Percentiles rank a stretch among this genome's conserved stretches.
These are phyloP conservation scores for Narcine bancroftii DNA, from an alignment of 2,113 vertebrate genomes.

Conservation along the genomic window DNA sequence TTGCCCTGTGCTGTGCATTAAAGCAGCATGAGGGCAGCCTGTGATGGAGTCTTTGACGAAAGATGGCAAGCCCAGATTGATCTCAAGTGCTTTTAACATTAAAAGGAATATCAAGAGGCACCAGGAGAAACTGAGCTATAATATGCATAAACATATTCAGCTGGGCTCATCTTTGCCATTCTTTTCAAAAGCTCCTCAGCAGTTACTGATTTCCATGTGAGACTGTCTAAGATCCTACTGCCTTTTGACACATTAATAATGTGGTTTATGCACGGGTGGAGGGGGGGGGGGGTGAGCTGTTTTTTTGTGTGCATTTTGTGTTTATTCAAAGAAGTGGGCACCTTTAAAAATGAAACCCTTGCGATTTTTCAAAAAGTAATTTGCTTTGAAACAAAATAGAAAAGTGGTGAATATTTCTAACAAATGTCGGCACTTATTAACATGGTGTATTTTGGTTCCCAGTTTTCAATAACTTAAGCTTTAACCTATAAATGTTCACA, in stretches of 20 bases:
- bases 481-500: not conserved
- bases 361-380: slow-evolving; percentile 1
- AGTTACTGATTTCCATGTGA: not conserved
- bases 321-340: not conserved
- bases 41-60: not conserved
- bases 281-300: not conserved
- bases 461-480: not conserved
- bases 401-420: not conserved
- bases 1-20: not conserved
- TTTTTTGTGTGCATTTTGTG: not conserved
- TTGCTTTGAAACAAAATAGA: not conserved
- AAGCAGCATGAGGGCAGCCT: not conserved
- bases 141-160: not conserved
- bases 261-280: not conserved
- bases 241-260: not conserved
- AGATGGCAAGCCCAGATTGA: not conserved
- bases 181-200: not conserved
- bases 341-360: slow-evolving; percentile 22
- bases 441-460: not conserved
- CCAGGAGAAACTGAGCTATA: not conserved
- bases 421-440: not conserved
- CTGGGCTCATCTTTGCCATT: not conserved
- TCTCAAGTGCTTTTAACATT: not conserved
- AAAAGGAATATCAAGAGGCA: not conserved
- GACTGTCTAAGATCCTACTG: not conserved